Evolutionary conservation across 2,797 vertebrate genomes (phyloP), one percentile per base, ranked within the genome.

Genomic region (Pangasius macronema): DNA sequence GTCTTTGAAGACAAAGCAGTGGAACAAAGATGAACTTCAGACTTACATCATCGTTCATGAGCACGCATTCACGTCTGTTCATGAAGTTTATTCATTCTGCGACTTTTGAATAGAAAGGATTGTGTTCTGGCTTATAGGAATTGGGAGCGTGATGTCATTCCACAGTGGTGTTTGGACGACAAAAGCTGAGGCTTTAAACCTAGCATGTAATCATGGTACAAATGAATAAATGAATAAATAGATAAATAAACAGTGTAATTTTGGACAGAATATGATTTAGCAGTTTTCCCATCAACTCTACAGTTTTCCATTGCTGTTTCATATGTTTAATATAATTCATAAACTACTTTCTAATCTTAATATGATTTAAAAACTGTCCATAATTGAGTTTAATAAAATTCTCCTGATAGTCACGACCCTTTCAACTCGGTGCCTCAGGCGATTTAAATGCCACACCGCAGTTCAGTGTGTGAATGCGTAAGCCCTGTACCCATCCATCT

Each of bases 11-110:
- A 63, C 8, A 4, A 49, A 59, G 27, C 20, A 30, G 9, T 13
- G 20, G 77, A 63, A 82, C 59, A 65, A 49, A 82, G 81, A 65
- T 30, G 61, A 49, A 22, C 81, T 82, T 67, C 46, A 67, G 39
- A 27, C 80, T 65, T 82, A 13, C 80, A 49, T 82, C 80, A 65
- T 49, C 16, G 61, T 49, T 51, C 42, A 82, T 3, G n/a, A 82
- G 80, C 42, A 9, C 3, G 61, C 55, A 42, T 82, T 82, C 67
- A 27, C 55, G 10, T 57, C 36, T 82, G 3, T 65, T 67, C 14
- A 10, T 59, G 42, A 49, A 65, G 36, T 82, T 46, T 18, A 46
- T 82, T 82, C 80, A 9, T 67, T 51, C 81, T 30, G 46, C 2
- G 7, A 1, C 27, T 65, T 67, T 46, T 67, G 22, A 82, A 82